Evolutionary conservation across 2,113 vertebrate species (phyloP).

Genomic region (Calcarius ornatus): DNA sequence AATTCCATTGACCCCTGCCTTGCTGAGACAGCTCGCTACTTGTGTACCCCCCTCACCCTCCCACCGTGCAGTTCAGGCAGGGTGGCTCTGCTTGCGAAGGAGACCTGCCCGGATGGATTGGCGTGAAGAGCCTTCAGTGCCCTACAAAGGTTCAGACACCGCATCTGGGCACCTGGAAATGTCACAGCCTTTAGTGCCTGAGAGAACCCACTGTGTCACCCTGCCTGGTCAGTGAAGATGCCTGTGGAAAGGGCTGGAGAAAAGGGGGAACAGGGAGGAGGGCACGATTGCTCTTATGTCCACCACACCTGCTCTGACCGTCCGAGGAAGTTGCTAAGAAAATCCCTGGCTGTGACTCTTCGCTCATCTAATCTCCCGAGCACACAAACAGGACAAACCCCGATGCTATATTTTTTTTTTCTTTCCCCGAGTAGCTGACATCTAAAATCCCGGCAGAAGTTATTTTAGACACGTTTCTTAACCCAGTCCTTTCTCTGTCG

Average conservation of each 20-base stretch:
- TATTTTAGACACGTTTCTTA: neutral
- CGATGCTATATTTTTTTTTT: neutral
- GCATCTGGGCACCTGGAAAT: neutral
- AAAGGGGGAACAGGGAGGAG: neutral
- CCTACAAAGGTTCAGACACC: neutral
- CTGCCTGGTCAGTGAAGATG: neutral
- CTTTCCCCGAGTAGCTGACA: neutral
- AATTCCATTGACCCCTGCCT: neutral
- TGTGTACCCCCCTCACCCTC: neutral
- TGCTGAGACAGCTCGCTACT: neutral
- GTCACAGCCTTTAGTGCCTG: neutral
- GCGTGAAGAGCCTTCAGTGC: neutral
- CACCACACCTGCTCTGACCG: neutral
- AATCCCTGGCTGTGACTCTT: neutral
- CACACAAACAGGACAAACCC: neutral
- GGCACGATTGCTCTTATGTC: neutral
- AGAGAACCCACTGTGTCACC: accelerated
- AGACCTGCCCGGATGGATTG: neutral
- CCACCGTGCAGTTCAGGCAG: neutral
- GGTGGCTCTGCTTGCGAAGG: neutral
- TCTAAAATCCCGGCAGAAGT: neutral
- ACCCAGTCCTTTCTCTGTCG: too few relatives aligned
- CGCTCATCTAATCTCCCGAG: neutral
- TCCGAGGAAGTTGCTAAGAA: neutral
- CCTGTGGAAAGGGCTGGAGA: neutral